These are phyloP conservation scores for Apotomis turbidana DNA, from an alignment of 2,888 invertebrate species.

Conservation along the genomic window DNA sequence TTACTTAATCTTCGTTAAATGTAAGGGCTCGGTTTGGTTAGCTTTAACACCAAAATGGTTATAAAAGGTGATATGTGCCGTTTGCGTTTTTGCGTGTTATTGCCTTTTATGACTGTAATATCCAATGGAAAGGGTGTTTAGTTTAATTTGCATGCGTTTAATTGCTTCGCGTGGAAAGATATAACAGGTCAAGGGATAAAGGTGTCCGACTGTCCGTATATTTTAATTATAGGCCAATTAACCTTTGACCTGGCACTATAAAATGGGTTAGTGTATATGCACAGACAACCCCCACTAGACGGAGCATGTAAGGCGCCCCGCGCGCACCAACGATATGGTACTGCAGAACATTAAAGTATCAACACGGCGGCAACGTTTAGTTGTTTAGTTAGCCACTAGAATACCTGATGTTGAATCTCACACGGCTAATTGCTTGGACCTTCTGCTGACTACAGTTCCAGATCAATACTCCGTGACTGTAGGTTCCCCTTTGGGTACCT, in stretches of 20 bases:
- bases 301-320: no score
- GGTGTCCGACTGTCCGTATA: conserved; percentile 1
- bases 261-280: conserved; percentile 2
- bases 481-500: no score
- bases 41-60: neutral
- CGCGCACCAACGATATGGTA: no score
- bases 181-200: conserved; percentile 9
- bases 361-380: no score
- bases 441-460: no score
- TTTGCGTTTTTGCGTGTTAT: neutral
- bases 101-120: neutral
- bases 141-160: conserved; percentile 28
- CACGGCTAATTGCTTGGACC: no score
- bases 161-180: conserved; percentile 26
- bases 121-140: neutral
- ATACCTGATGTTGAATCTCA: no score
- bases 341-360: no score
- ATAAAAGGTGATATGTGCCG: neutral
- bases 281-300: no score
- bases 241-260: conserved; percentile 16
- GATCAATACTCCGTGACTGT: no score
- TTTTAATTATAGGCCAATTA: conserved; percentile 16
- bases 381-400: no score
- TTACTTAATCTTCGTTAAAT: neutral
- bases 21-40: neutral